Percentiles rank a stretch among this genome's conserved stretches.
Conservation (phyloP, 23 tunicate species). For the Diplosoma virens region DNA sequence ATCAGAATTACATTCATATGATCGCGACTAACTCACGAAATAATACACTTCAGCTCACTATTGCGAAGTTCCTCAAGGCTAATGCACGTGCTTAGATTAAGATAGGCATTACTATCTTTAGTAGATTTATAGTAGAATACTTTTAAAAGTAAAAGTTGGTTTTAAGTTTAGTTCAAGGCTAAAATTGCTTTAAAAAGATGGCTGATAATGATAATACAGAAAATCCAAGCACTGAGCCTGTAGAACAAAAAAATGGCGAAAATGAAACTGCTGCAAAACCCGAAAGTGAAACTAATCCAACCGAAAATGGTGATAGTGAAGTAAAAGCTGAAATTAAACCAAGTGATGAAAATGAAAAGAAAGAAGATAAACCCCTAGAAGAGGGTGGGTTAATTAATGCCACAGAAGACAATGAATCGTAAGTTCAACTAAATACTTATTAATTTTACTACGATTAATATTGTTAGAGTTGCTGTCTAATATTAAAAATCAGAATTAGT, state of each 20-base stretch:
- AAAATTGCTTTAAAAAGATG: too few species aligned
- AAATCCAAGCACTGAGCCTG: neutral
- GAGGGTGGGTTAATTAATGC: conserved; percentile 61
- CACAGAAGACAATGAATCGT: conserved; percentile 62
- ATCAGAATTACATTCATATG: neutral
- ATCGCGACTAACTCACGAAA: neutral
- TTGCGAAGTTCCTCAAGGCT: too few species aligned
- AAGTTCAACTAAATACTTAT: conserved; percentile 15
- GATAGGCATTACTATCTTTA: too few species aligned
- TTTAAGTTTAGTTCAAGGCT: too few species aligned
- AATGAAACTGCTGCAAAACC: neutral
- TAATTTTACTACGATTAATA: too few species aligned
- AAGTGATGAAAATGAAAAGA: conserved; percentile 17
- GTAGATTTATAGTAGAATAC: too few species aligned
- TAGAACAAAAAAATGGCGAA: neutral
- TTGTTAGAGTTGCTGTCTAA: too few species aligned
- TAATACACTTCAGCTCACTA: too few species aligned
- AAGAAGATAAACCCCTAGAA: conserved; percentile 23
- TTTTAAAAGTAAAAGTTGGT: too few species aligned
- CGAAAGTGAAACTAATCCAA: neutral
- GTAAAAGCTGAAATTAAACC: conserved; percentile 14
- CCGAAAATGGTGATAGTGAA: conserved; percentile 17
- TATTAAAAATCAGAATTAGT: too few species aligned
- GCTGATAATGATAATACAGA: conserved; percentile 14
- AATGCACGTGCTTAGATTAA: too few species aligned